phyloP scores from a whole-genome alignment of 1,140 invertebrate genomes.

The Drosophila kanapiae region DNA sequence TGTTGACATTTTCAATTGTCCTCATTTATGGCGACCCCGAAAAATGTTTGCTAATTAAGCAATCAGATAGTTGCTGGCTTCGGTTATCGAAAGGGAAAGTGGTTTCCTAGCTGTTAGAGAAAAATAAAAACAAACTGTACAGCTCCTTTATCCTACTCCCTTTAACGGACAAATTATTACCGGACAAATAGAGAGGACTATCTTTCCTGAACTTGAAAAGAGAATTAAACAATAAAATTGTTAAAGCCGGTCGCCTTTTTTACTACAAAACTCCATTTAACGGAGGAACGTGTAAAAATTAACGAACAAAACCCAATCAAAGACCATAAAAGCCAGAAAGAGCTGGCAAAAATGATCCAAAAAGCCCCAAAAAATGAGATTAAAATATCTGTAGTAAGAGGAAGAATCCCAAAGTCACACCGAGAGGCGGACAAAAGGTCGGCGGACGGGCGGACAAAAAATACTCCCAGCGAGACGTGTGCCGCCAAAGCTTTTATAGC shows the following conservation, averaged over 20 bases:
- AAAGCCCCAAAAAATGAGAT: background rate
- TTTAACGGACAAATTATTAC: background rate
- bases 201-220: too few relatives aligned
- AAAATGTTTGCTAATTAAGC: slow-evolving; percentile 70
- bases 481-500: slow-evolving; percentile 61
- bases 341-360: background rate
- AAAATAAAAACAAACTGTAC: too few relatives aligned
- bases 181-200: too few relatives aligned
- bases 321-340: background rate
- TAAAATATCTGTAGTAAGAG: background rate
- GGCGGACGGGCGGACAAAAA: slow-evolving; percentile 9
- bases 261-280: background rate
- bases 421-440: background rate
- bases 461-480: slow-evolving; percentile 16
- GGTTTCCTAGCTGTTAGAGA: background rate
- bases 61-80: slow-evolving; percentile 47
- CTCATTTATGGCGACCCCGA: slow-evolving; percentile 55
- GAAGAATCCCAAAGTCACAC: background rate
- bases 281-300: background rate
- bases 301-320: background rate
- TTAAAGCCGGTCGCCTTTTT: too few relatives aligned
- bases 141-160: background rate
- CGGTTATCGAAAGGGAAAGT: background rate
- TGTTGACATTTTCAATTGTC: slow-evolving; percentile 77
- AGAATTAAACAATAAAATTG: too few relatives aligned